A percentile compares a stretch with the other conserved stretches of the same genome.
These are phyloP conservation scores for Notamacropus eugenii DNA, from an alignment of 2,797 vertebrate genomes.

Conservation along the genomic window DNA sequence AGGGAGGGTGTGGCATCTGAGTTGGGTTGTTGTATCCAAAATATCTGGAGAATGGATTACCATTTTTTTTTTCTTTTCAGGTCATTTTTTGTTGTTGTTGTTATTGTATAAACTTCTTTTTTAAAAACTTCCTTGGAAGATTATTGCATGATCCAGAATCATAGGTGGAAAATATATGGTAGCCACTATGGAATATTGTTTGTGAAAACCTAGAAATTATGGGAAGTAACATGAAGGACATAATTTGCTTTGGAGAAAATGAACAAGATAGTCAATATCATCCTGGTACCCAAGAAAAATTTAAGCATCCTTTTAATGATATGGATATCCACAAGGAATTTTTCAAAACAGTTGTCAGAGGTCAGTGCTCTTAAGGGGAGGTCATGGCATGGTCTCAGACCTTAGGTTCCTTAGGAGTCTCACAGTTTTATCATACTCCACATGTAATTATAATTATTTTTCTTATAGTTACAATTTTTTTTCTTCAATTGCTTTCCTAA, in stretches of 20 bases:
- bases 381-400: neutral
- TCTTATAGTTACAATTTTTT: constrained; percentile 42
- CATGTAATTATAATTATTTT: constrained; percentile 39
- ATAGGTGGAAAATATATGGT: neutral
- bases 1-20: neutral
- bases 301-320: neutral
- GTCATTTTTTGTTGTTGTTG: neutral
- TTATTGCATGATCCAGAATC: neutral
- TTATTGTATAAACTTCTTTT: neutral
- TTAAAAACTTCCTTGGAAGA: constrained; percentile 21
- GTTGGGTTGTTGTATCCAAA: neutral
- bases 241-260: constrained; percentile 29
- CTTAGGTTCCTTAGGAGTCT: constrained; percentile 12
- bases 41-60: neutral
- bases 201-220: constrained; percentile 35
- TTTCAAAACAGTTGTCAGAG: constrained; percentile 34
- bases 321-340: neutral
- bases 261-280: constrained; percentile 9
- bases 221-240: neutral
- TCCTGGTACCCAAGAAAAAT: constrained; percentile 1
- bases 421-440: neutral
- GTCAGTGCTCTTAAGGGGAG: constrained; percentile 10
- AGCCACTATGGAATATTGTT: neutral
- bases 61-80: neutral
- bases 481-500: constrained; percentile 16